Conservation (phyloP, 2,113 vertebrate species). For the Marmota flaviventris region DNA sequence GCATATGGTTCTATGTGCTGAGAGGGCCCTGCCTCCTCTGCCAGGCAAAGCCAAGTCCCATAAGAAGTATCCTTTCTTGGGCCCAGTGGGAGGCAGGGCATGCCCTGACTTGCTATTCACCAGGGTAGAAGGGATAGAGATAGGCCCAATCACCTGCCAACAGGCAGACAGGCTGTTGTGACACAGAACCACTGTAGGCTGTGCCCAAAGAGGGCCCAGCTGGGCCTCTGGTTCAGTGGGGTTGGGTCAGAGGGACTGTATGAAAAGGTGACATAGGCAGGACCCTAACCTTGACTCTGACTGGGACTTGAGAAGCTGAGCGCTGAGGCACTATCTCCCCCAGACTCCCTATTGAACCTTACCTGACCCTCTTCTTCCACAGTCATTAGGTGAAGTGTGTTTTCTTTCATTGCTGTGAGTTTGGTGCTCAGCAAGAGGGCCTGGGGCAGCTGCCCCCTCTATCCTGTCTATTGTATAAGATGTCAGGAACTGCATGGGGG, state of each 20-base stretch:
- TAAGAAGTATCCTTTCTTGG: not conserved
- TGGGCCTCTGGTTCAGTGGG: not conserved
- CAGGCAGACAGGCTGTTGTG: rapidly evolving
- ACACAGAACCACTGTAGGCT: not conserved
- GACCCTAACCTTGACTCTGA: not conserved
- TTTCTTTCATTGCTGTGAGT: not conserved
- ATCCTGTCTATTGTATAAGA: not conserved
- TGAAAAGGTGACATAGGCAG: not conserved
- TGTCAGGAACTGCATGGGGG: not conserved
- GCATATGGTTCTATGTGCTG: not conserved
- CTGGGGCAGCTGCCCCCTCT: not conserved
- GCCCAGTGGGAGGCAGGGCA: not conserved
- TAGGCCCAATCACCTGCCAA: not conserved
- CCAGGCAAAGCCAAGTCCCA: not conserved
- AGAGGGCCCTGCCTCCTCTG: not conserved
- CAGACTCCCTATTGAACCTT: not conserved
- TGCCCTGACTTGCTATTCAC: not conserved
- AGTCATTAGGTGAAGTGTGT: not conserved
- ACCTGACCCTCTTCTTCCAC: not conserved
- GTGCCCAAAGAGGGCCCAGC: too few species aligned
- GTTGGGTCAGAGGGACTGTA: not conserved
- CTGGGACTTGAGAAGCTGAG: not conserved
- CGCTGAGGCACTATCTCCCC: not conserved
- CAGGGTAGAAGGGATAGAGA: not conserved
- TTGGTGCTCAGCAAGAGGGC: not conserved